Conservation (phyloP, 2,888 invertebrate species). For the Pseudococcus viburni region DNA sequence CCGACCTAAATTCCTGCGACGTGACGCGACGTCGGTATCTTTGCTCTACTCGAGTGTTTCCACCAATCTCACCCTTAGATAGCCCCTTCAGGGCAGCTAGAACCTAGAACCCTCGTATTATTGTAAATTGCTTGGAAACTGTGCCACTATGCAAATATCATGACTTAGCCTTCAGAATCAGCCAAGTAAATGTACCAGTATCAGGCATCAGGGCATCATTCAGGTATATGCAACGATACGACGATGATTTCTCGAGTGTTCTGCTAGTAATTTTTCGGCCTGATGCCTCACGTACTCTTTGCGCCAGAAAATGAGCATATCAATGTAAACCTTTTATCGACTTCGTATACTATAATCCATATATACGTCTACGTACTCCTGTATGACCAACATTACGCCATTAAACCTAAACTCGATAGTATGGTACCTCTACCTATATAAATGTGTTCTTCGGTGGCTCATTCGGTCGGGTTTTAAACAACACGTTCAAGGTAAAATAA, state of each 20-base stretch:
- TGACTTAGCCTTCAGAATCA: too few species aligned
- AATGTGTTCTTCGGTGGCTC: slow-evolving; percentile 33
- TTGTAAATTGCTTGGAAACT: too few species aligned
- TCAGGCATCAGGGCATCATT: too few species aligned
- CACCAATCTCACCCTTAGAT: too few species aligned
- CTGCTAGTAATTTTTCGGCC: not conserved
- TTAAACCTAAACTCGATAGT: not conserved
- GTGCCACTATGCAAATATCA: too few species aligned
- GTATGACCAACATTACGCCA: slow-evolving; percentile 13
- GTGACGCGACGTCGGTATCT: not conserved
- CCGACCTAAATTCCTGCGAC: not conserved
- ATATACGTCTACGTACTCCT: not conserved
- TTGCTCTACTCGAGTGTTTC: too few species aligned
- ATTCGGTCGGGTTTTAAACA: slow-evolving; percentile 34
- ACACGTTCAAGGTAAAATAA: slow-evolving; percentile 63
- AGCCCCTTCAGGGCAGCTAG: too few species aligned
- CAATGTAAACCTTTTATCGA: not conserved
- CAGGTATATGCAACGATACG: not conserved
- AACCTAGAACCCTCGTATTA: too few species aligned
- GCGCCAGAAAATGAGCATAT: not conserved
- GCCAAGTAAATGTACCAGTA: too few species aligned
- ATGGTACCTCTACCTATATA: not conserved
- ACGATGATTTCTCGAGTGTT: not conserved
- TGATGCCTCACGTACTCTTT: not conserved
- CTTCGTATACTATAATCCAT: not conserved